phyloP scores from a whole-genome alignment of 1,140 invertebrate species.

The Lasioglossum baleicum region DNA sequence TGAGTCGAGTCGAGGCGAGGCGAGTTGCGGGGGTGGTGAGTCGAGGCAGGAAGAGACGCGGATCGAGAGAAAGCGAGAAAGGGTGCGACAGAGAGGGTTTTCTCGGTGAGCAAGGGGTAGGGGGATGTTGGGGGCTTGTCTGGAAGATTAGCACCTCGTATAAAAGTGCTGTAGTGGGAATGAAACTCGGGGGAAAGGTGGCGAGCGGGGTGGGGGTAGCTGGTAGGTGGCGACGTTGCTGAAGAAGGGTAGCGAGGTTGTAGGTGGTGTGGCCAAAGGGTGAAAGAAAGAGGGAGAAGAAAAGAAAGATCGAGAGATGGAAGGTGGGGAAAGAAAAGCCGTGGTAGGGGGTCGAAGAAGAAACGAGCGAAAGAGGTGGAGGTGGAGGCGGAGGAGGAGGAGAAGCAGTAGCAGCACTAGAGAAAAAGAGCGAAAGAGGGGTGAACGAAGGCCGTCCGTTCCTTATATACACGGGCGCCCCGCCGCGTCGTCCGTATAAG shows the following conservation, averaged over 20 bases:
- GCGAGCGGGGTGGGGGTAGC: constrained; percentile 33
- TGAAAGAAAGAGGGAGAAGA: constrained; percentile 42
- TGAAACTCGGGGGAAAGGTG: constrained; percentile 48
- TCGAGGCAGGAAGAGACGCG: constrained; percentile 26
- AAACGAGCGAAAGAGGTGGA: background rate
- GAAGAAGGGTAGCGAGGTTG: constrained; percentile 21
- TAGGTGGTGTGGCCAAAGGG: constrained; percentile 45
- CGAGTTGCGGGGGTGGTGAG: background rate
- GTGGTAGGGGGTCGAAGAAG: no score
- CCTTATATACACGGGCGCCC: constrained; percentile 61
- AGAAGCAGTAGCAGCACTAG: constrained; percentile 14
- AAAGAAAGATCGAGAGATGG: constrained; percentile 17
- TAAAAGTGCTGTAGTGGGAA: constrained; percentile 76
- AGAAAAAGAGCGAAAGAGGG: background rate
- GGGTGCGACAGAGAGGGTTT: constrained; percentile 6
- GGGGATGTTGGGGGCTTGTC: constrained; percentile 69
- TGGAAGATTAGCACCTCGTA: constrained; percentile 80
- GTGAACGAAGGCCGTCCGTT: constrained; percentile 52
- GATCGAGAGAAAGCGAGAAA: constrained; percentile 26
- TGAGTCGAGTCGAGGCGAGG: background rate
- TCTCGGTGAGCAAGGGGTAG: constrained; percentile 28
- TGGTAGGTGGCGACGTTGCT: constrained; percentile 43
- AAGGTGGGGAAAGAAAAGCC: no score
- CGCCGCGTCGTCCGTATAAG: constrained; percentile 62
- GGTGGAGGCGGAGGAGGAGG: constrained; percentile 46